Conservation (phyloP, 2,113 vertebrate genomes). For the Lipophrys pholis region DNA sequence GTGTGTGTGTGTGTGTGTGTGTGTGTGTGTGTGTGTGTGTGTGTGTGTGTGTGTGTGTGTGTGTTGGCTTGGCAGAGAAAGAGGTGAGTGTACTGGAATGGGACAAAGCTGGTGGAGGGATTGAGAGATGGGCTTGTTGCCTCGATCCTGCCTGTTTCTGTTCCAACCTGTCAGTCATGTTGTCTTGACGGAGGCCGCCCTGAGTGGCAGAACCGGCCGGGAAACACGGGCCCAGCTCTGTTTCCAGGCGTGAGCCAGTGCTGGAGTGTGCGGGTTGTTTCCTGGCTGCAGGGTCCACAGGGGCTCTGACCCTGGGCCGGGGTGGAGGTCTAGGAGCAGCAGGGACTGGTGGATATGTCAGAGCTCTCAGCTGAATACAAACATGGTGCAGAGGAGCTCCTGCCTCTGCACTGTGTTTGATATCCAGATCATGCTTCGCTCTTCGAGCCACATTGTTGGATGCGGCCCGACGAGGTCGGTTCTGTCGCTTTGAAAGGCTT, state of each 20-base stretch:
- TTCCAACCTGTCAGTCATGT: constrained; percentile 61
- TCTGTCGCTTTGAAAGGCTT: constrained; percentile 44
- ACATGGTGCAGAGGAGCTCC: too few relatives aligned
- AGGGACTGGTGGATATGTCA: too few relatives aligned
- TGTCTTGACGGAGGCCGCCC: constrained; percentile 39
- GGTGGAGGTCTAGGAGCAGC: constrained; percentile 16
- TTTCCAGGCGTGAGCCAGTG: neutral
- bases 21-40: neutral
- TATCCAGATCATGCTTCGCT: constrained; percentile 18
- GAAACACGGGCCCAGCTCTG: constrained; percentile 16
- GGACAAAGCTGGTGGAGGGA: constrained; percentile 24
- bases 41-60: neutral
- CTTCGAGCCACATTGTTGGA: constrained; percentile 22
- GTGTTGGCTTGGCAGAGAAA: constrained; percentile 12
- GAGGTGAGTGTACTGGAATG: constrained; percentile 19
- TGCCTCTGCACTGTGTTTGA: too few relatives aligned
- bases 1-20: neutral
- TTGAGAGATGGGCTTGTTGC: constrained; percentile 27
- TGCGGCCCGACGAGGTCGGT: constrained; percentile 8
- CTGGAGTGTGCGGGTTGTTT: constrained; percentile 2
- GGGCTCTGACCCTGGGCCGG: constrained; percentile 34
- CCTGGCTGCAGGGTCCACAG: neutral
- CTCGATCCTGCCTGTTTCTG: constrained; percentile 42
- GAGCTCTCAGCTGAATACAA: too few relatives aligned
- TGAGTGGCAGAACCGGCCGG: constrained; percentile 50